Percentiles rank a stretch among this genome's conserved stretches.
Evolutionary conservation across 2,888 invertebrate species (phyloP).

Genomic region (Metellina segmentata): DNA sequence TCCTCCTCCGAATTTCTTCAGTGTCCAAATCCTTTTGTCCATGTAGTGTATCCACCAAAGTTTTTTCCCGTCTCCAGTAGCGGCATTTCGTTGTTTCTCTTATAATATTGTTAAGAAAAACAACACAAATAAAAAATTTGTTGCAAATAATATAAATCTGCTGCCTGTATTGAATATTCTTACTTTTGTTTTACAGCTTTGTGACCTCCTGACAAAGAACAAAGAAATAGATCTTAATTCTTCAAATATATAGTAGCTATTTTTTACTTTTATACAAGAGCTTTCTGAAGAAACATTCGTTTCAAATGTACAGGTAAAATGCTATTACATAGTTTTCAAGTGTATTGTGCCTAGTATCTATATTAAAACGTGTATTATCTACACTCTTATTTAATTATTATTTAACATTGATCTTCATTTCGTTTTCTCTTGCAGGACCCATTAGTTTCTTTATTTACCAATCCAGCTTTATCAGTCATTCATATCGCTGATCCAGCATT

Average conservation of each 20-base stretch:
- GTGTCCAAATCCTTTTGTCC: too few relatives aligned
- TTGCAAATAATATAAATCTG: too few relatives aligned
- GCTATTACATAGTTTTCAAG: background rate
- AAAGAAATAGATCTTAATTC: slow-evolving; percentile 38
- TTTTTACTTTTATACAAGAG: slow-evolving; percentile 23
- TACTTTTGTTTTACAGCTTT: slow-evolving; percentile 47
- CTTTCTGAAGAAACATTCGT: slow-evolving; percentile 33
- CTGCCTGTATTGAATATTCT: background rate
- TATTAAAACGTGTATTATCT: background rate
- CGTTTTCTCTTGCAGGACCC: slow-evolving; percentile 22
- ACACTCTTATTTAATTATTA: background rate
- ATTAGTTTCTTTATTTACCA: slow-evolving; percentile 40
- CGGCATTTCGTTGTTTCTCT: too few relatives aligned
- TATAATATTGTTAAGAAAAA: too few relatives aligned
- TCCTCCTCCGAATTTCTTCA: too few relatives aligned
- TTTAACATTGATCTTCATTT: background rate
- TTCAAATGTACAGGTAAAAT: slow-evolving; percentile 41
- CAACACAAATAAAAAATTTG: too few relatives aligned
- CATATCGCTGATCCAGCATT: background rate
- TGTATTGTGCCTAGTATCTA: background rate
- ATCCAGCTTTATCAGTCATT: slow-evolving; percentile 50
- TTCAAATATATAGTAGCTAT: slow-evolving; percentile 32
- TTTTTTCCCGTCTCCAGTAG: too few relatives aligned
- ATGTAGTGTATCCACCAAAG: too few relatives aligned
- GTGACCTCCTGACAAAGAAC: slow-evolving; percentile 34